Conservation (phyloP, 2,113 vertebrate genomes). For the Coreoperca whiteheadi region DNA sequence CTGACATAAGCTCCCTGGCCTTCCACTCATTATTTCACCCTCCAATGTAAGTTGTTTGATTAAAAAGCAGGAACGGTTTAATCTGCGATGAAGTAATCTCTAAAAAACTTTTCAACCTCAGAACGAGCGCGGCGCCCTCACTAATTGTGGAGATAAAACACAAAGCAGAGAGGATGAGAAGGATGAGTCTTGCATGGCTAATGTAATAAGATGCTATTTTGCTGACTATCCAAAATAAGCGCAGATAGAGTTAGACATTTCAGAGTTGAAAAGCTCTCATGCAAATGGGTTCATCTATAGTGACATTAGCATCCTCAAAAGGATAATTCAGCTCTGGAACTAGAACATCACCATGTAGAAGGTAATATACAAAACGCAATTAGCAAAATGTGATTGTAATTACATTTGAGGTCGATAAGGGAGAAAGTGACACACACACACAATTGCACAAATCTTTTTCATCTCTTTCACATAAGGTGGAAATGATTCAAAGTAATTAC, state of each 20-base stretch:
- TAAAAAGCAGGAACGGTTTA: neutral
- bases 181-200: conserved; percentile 24
- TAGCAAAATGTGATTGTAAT: conserved; percentile 46
- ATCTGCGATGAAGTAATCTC: conserved; percentile 19
- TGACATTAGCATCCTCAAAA: conserved; percentile 33
- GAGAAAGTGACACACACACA: conserved; percentile 2
- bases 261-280: neutral
- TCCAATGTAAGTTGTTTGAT: neutral
- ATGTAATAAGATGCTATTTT: conserved; percentile 42
- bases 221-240: conserved; percentile 43
- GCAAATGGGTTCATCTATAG: conserved; percentile 22
- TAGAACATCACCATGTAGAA: neutral
- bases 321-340: conserved; percentile 4
- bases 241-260: conserved; percentile 13
- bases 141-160: conserved; percentile 37
- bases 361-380: conserved; percentile 45
- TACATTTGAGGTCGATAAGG: conserved; percentile 33
- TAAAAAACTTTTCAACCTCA: conserved; percentile 31
- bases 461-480: conserved; percentile 43
- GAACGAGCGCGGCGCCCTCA: neutral
- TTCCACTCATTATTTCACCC: neutral
- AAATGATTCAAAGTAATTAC: conserved; percentile 55
- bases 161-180: conserved; percentile 18
- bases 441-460: conserved; percentile 16
- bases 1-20: neutral